Conservation (phyloP, 2,797 vertebrate species). For the Muraenolepis orangiensis region DNA sequence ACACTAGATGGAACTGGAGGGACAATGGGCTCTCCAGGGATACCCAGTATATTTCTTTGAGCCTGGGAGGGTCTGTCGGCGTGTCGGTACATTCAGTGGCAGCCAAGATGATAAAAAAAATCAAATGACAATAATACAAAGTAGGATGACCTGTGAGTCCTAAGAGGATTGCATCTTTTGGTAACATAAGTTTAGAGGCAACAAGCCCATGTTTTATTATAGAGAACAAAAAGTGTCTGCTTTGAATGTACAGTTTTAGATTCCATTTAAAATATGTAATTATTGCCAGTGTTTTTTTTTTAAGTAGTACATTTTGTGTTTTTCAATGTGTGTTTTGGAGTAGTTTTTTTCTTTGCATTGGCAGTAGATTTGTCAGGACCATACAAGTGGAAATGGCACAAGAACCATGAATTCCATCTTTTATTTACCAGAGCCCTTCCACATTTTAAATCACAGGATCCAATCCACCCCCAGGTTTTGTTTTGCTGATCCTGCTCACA, state of each 20-base stretch:
- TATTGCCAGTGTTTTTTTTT: too few relatives aligned
- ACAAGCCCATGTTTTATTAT: neutral
- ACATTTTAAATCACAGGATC: constrained; percentile 25
- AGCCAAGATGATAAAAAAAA: neutral
- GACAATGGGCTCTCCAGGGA: constrained; percentile 15
- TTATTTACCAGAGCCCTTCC: neutral
- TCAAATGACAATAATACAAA: too few relatives aligned
- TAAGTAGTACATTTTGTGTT: too few relatives aligned
- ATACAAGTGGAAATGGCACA: neutral
- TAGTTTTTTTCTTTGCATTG: neutral
- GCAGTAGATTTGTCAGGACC: neutral
- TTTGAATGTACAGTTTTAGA: too few relatives aligned
- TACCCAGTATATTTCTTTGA: neutral
- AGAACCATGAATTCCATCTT: neutral
- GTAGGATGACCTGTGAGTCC: too few relatives aligned
- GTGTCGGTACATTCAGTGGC: neutral
- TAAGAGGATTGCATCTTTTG: neutral
- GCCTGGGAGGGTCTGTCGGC: neutral
- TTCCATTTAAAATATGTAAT: too few relatives aligned
- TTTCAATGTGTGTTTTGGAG: neutral
- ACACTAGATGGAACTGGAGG: constrained; percentile 12
- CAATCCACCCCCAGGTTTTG: constrained; percentile 19
- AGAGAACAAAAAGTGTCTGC: neutral
- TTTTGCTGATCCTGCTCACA: constrained; percentile 11
- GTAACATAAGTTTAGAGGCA: neutral